These are phyloP conservation scores for Lacerta bilineata DNA, from an alignment of 2,797 vertebrate species.

Conservation along the genomic window DNA sequence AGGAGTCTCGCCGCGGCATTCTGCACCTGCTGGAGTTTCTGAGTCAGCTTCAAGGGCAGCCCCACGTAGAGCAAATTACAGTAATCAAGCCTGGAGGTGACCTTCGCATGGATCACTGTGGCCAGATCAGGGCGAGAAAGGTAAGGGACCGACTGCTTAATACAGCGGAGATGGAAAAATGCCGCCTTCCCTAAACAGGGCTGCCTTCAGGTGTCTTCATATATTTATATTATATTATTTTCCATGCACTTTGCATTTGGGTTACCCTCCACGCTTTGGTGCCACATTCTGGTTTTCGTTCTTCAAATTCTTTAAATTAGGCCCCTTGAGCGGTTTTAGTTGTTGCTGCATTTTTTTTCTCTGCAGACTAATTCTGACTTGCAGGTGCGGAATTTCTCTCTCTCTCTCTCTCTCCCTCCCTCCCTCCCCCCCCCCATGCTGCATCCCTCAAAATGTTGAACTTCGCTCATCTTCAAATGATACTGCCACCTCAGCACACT, in stretches of 20 bases:
- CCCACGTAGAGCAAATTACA: too few relatives aligned
- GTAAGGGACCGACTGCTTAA: too few relatives aligned
- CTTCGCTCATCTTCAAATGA: conserved; percentile 38
- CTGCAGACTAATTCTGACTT: conserved; percentile 56
- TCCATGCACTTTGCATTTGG: neutral
- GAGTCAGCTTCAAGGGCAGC: too few relatives aligned
- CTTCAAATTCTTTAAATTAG: conserved; percentile 44
- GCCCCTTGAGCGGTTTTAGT: conserved; percentile 47
- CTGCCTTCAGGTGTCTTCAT: too few relatives aligned
- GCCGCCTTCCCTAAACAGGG: too few relatives aligned
- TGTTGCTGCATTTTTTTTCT: neutral
- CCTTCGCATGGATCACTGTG: too few relatives aligned
- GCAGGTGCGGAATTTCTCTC: conserved; percentile 6
- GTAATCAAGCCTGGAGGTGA: too few relatives aligned
- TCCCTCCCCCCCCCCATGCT: neutral
- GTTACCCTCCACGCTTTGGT: neutral
- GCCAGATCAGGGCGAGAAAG: too few relatives aligned
- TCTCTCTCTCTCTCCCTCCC: conserved; percentile 40
- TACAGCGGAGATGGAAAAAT: too few relatives aligned
- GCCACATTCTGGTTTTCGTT: neutral
- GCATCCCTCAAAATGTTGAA: conserved; percentile 58
- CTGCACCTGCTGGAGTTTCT: too few relatives aligned
- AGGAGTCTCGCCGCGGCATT: too few relatives aligned
- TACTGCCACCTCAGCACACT: neutral
- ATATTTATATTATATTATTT: neutral